Percentiles rank a stretch among this genome's conserved stretches.
phyloP scores from a whole-genome alignment of 1,140 invertebrate species.

The Ceratitis capitata region DNA sequence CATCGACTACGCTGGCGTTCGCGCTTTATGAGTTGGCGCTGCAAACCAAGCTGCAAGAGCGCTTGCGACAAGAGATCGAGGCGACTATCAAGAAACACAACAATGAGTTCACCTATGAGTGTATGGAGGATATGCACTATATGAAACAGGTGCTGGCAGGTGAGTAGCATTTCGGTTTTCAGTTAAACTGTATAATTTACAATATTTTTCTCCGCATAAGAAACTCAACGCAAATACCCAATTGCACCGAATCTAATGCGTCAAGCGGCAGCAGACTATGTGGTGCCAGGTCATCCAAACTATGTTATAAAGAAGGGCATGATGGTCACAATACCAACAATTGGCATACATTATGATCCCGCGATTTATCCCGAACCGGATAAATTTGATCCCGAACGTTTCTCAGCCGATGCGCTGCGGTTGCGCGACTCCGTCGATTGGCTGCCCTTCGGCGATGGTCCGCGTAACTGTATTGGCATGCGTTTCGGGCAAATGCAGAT shows the following conservation, averaged over 20 bases:
- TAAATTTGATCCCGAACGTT: constrained; percentile 71
- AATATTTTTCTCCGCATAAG: constrained; percentile 49
- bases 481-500: constrained; percentile 55
- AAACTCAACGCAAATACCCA: constrained; percentile 75
- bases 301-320: constrained; percentile 55
- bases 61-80: constrained; percentile 70
- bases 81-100: constrained; percentile 63
- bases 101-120: constrained; percentile 69
- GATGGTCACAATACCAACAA: constrained; percentile 48
- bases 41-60: constrained; percentile 71
- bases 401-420: constrained; percentile 67
- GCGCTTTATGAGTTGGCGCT: constrained; percentile 70
- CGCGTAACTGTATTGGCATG: constrained; percentile 71
- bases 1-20: constrained; percentile 69
- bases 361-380: constrained; percentile 70
- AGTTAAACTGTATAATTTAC: neutral
- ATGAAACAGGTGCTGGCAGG: constrained; percentile 68
- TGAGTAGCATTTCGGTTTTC: constrained; percentile 40
- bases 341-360: constrained; percentile 68
- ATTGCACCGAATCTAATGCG: constrained; percentile 70
- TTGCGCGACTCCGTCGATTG: constrained; percentile 70
- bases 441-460: constrained; percentile 78
- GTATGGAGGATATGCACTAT: constrained; percentile 68
- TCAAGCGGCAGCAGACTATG: constrained; percentile 69
- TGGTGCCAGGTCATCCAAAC: constrained; percentile 68